Base-by-base conservation (phyloP, 2,113 vertebrate genomes). In the Cyphotilapia sp. region DNA sequence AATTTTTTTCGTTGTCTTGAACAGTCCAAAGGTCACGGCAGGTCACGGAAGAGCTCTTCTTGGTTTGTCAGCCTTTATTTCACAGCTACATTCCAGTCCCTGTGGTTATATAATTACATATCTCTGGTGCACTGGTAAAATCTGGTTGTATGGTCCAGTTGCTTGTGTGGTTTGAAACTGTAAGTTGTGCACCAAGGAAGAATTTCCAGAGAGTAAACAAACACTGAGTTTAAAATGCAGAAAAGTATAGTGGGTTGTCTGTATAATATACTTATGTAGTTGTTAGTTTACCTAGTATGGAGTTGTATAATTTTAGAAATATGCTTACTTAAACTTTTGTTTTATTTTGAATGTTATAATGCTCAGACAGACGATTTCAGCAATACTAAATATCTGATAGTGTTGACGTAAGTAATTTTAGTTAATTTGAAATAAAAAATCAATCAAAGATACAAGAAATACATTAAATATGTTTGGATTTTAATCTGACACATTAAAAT, bases 21-120 rank as follows among this genome's bases (percentile, higher is more conserved):
- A 22, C 16, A 16, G 33, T 17, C 24, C 56, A 51, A 56, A 76
- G 87, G 81, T 63, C 35, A 76, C 54, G 1, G 29, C 29, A 61
- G 16, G 57, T 61, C 57, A 61, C 9, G 8, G 56, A 61, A 87
- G 66, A 87, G 47, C 35, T 56, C 9, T 63, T 17, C 71, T 81
- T 57, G 54, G 51, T 78, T 49, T 78, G 45, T 51, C 7, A 33
- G 29, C 45, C 27, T 49, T 33, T 33, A 42, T 38, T 84, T 76
- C 29, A 83, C 80, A 56, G 80, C 16, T 35, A n/a, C 76, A 42
- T 40, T 78, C 13, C 33, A 61, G 1, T n/a, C 54, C 61, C 57
- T 54, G 42, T 29, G 57, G 59, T 78, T 19, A 56, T 27, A 29
- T 86, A 83, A 86, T 86, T 81, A 24, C 33, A 57, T 4, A 51